Conservation (phyloP, 2,113 vertebrate genomes). For the Agapornis roseicollis region DNA sequence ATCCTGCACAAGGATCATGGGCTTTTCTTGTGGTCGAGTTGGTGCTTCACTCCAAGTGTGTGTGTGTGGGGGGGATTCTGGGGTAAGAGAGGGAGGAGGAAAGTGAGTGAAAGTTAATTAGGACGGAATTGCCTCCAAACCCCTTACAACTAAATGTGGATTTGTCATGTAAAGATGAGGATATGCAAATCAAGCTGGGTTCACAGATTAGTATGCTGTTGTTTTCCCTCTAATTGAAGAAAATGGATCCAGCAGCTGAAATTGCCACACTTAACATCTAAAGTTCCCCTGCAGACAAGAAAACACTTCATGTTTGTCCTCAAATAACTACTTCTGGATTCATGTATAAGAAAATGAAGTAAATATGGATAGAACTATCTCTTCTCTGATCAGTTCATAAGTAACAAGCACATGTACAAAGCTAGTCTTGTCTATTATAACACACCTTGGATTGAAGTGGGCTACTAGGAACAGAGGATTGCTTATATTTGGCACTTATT, state of each 20-base stretch:
- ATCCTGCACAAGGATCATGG: accelerated
- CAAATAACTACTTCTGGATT: not conserved
- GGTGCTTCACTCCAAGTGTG: not conserved
- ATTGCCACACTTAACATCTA: not conserved
- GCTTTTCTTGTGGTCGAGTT: not conserved
- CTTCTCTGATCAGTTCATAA: not conserved
- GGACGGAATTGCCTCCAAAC: slow-evolving; percentile 53
- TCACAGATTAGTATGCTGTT: not conserved
- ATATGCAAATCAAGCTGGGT: slow-evolving; percentile 55
- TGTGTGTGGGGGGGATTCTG: not conserved
- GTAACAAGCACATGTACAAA: not conserved
- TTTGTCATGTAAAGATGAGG: slow-evolving; percentile 49
- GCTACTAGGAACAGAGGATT: not conserved
- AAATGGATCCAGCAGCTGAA: slow-evolving; percentile 49
- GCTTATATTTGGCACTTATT: not conserved
- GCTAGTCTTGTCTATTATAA: not conserved
- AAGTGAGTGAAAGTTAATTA: slow-evolving; percentile 20
- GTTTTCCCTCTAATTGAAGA: slow-evolving; percentile 42
- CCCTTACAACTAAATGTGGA: slow-evolving; percentile 51
- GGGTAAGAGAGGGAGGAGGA: not conserved
- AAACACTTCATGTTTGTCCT: not conserved
- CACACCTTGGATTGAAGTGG: not conserved
- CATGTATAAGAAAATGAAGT: not conserved
- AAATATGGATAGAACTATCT: not conserved
- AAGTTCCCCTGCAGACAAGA: not conserved